Evolutionary conservation across 2,797 vertebrate genomes (phyloP).

Genomic region (Micromesistius poutassou): DNA sequence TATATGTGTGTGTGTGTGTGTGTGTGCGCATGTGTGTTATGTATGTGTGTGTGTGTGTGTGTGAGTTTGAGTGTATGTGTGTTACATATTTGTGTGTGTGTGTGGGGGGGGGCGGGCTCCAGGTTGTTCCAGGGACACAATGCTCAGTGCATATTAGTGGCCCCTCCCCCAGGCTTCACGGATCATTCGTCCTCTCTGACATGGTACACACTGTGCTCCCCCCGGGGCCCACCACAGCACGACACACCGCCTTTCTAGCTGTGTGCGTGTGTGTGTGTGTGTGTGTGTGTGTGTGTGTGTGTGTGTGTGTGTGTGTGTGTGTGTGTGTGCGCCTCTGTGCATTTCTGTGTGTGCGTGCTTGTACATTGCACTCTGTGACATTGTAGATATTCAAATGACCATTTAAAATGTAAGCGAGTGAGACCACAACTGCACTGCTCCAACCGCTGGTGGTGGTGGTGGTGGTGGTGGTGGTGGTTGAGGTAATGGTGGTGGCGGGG

Average conservation of each 20-base stretch:
- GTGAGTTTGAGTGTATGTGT: background rate
- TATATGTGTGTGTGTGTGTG: too few species aligned
- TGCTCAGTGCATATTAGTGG: slow-evolving; percentile 67
- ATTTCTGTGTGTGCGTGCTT: background rate
- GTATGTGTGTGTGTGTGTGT: background rate
- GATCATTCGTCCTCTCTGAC: slow-evolving; percentile 75
- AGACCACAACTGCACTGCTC: too few species aligned
- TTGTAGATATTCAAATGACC: background rate
- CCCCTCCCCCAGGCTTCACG: slow-evolving; percentile 67
- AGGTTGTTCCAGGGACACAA: slow-evolving; percentile 62
- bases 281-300: slow-evolving; percentile 8
- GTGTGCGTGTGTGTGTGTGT: slow-evolving; percentile 22
- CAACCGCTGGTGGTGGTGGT: too few species aligned
- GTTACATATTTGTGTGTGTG: background rate
- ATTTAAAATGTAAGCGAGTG: too few species aligned
- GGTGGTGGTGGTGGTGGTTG: too few species aligned
- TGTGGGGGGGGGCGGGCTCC: slow-evolving; percentile 30
- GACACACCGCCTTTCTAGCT: slow-evolving; percentile 46
- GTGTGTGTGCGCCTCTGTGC: too few species aligned
- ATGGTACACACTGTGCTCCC: slow-evolving; percentile 62
- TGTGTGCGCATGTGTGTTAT: too few species aligned
- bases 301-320: slow-evolving; percentile 5
- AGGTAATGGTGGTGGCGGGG: too few species aligned
- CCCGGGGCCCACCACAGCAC: slow-evolving; percentile 47
- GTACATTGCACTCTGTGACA: background rate